These are phyloP conservation scores for Sebastes dallii DNA, from an alignment of 2,797 vertebrate genomes.

Conservation along the genomic window DNA sequence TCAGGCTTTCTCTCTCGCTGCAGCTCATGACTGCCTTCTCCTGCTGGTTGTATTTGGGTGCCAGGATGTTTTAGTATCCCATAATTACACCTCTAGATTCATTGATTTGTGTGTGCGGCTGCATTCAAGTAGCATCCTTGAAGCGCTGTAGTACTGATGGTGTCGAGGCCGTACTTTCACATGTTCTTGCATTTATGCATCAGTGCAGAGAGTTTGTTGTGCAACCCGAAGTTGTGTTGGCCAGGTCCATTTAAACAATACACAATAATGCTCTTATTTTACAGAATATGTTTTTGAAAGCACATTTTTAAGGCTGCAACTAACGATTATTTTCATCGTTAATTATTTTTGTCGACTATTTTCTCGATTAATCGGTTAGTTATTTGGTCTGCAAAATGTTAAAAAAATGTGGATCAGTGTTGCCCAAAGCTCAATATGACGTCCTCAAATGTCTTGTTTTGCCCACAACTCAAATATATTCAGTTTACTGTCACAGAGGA, in stretches of 20 bases:
- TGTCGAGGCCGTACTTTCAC: slow-evolving; percentile 36
- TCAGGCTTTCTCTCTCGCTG: slow-evolving; percentile 50
- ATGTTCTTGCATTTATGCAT: slow-evolving; percentile 39
- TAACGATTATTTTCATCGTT: too few species aligned
- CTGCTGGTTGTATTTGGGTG: slow-evolving; percentile 48
- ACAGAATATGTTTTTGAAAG: neutral
- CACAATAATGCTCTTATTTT: neutral
- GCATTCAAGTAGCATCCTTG: slow-evolving; percentile 68
- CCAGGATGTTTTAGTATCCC: slow-evolving; percentile 68
- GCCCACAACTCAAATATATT: too few species aligned
- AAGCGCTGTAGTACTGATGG: slow-evolving; percentile 22
- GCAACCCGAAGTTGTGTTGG: slow-evolving; percentile 1
- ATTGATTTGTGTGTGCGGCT: slow-evolving; percentile 67
- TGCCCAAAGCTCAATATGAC: too few species aligned
- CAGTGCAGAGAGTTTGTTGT: slow-evolving; percentile 18
- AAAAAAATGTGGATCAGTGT: too few species aligned
- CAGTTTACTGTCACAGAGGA: too few species aligned
- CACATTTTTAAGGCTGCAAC: neutral
- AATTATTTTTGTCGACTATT: too few species aligned
- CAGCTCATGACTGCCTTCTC: slow-evolving; percentile 50
- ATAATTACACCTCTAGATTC: slow-evolving; percentile 67
- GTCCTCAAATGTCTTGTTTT: too few species aligned
- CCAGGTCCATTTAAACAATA: neutral
- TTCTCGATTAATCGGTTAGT: too few species aligned
- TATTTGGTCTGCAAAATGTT: too few species aligned